Conservation (phyloP, 2,113 vertebrate genomes). For the Leiothrix lutea region DNA sequence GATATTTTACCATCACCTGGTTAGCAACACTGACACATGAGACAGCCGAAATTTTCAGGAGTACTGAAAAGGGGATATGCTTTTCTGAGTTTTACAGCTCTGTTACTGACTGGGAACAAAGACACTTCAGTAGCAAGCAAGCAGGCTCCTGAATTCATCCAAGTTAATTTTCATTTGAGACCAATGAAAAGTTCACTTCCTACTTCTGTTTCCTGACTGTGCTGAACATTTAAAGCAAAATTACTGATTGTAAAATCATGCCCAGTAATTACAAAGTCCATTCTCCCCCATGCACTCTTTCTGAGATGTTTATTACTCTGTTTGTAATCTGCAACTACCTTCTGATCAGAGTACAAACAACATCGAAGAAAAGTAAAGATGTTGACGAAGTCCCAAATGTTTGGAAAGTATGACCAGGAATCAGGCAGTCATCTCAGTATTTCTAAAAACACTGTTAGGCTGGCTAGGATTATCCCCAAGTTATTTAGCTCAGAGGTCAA, state of each 20-base stretch:
- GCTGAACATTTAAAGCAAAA: background rate
- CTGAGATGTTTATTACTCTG: background rate
- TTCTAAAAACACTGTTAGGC: background rate
- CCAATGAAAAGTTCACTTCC: background rate
- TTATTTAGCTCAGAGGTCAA: background rate
- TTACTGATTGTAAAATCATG: background rate
- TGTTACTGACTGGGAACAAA: background rate
- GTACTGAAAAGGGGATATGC: background rate
- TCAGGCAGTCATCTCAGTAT: background rate
- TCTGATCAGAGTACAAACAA: background rate
- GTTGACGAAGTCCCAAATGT: background rate
- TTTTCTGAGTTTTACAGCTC: background rate
- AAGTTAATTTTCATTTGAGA: constrained; percentile 9
- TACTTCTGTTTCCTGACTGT: background rate
- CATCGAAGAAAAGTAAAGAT: background rate
- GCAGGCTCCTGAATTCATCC: background rate
- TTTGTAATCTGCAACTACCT: background rate
- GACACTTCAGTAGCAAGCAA: background rate
- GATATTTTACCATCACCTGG: background rate
- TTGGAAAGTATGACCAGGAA: background rate
- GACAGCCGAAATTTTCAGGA: background rate
- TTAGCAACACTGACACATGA: background rate
- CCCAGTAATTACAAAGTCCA: background rate
- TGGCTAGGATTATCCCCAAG: background rate
- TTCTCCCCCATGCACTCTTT: background rate